Base-by-base conservation (phyloP, 2,113 vertebrate species). In the Trematocara nigrifrons region DNA sequence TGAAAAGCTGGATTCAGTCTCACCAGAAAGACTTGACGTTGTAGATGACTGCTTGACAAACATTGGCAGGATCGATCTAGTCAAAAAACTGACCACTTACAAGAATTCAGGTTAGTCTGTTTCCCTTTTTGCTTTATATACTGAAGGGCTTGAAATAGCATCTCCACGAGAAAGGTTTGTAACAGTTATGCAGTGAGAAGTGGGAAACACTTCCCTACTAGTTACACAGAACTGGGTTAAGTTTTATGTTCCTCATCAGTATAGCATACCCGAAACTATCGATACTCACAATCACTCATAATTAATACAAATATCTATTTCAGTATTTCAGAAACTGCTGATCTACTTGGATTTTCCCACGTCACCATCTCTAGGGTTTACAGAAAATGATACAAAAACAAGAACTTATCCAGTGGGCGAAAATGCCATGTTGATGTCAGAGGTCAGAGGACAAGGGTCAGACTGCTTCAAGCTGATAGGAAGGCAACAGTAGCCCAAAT, bases 51-150 rank as follows among this genome's bases (percentile, higher is more conserved):
- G 96, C 80, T 95, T 99, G 35, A 91, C 0, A 69, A 94, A 83
- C 66, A 97, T 98, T 79, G 96, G 93, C 86, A 96, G 98, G 87
- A 74, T 96, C 4, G 98, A 99, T 84, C 93, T 99, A 12, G 96
- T 94, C 69, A 98, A 91, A 88, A 98, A 96, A 93, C 95, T 99
- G 76, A 88, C 94, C 15, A 93, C 92, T 9, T 97, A 97, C 92
- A 97, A 94, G 51, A 91, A 84, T 0, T 94, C 96, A 95, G 96
- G 98, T 99, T 92, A 87, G 95, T 47, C n/a, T 31, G 13, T 51
- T 49, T 81, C 20, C 20, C 4, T 80, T 59, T 80, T 57, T 0
- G 1, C 13, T 80, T 16, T 80, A 18, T 40, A 57, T 80, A 5
- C 42, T 6, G 42, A 47, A 74, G 22, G 22, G 42, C 22, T 74